Conservation (phyloP, 2,888 invertebrate species). For the Amblyteles armatorius region DNA sequence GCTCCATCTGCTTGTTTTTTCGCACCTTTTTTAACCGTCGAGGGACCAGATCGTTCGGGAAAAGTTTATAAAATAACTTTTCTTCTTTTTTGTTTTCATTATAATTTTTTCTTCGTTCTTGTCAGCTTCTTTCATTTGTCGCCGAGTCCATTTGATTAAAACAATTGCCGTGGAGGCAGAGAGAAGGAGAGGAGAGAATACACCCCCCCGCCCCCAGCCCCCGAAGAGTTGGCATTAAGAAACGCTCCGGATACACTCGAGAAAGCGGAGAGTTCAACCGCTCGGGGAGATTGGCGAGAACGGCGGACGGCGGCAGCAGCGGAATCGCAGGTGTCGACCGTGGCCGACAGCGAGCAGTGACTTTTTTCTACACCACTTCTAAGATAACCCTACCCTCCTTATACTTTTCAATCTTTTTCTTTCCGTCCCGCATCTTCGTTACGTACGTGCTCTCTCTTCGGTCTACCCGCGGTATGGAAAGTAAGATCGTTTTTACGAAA, state of each 20-base stretch:
- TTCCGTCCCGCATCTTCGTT: not conserved
- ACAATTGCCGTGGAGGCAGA: slow-evolving; percentile 5
- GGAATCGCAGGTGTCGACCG: slow-evolving; percentile 44
- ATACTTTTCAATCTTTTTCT: slow-evolving; percentile 6
- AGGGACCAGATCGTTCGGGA: not conserved
- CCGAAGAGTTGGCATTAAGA: slow-evolving; percentile 39
- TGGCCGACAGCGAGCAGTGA: slow-evolving; percentile 13
- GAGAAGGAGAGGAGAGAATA: slow-evolving; percentile 24
- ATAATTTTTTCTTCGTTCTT: slow-evolving; percentile 5
- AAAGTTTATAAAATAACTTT: not conserved
- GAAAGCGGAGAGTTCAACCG: slow-evolving; percentile 66
- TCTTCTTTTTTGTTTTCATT: slow-evolving; percentile 1
- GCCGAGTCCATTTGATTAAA: slow-evolving; percentile 10
- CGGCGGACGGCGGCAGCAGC: slow-evolving; percentile 1
- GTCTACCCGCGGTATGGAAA: slow-evolving; percentile 64
- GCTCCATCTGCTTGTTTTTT: not conserved
- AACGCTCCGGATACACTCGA: slow-evolving; percentile 44
- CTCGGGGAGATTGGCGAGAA: slow-evolving; percentile 54
- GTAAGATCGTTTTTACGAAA: slow-evolving; percentile 73
- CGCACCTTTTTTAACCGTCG: not conserved
- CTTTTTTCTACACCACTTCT: slow-evolving; percentile 20
- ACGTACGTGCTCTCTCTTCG: slow-evolving; percentile 2
- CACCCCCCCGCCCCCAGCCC: not conserved
- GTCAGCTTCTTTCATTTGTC: not conserved
- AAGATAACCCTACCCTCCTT: not conserved